Conservation (phyloP, 2,888 invertebrate genomes). For the Conchocele bisecta region DNA sequence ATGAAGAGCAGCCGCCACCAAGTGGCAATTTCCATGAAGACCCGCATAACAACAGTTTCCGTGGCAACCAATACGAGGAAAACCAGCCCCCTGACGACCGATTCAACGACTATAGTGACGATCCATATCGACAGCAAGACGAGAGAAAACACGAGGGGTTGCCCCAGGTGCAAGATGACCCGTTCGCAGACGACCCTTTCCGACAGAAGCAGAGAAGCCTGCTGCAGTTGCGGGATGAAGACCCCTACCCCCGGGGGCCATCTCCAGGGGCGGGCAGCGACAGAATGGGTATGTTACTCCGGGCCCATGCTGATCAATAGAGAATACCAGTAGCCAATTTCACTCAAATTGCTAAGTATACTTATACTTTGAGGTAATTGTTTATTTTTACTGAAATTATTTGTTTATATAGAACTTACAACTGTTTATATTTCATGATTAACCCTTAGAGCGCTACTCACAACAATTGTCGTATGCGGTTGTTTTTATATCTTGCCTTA, state of each 20-base stretch:
- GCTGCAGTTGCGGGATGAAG: conserved; percentile 54
- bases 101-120: not conserved
- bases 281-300: conserved; percentile 47
- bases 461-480: too few species aligned
- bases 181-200: conserved; percentile 78
- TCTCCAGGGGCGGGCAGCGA: conserved; percentile 60
- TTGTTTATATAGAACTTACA: too few species aligned
- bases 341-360: too few species aligned
- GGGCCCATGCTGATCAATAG: too few species aligned
- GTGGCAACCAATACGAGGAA: conserved; percentile 32
- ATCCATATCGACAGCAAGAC: conserved; percentile 29
- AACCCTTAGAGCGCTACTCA: too few species aligned
- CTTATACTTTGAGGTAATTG: too few species aligned
- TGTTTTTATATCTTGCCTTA: too few species aligned
- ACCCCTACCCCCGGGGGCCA: conserved; percentile 64
- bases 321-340: too few species aligned
- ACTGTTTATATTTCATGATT: too few species aligned
- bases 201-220: conserved; percentile 63
- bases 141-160: conserved; percentile 71
- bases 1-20: conserved; percentile 52
- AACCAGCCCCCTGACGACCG: conserved; percentile 11
- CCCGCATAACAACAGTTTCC: conserved; percentile 42
- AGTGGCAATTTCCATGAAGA: conserved; percentile 51
- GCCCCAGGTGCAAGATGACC: conserved; percentile 73
- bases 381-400: too few species aligned